Evolutionary conservation across 2,113 vertebrate genomes (phyloP).

Genomic region (Dascyllus trimaculatus): DNA sequence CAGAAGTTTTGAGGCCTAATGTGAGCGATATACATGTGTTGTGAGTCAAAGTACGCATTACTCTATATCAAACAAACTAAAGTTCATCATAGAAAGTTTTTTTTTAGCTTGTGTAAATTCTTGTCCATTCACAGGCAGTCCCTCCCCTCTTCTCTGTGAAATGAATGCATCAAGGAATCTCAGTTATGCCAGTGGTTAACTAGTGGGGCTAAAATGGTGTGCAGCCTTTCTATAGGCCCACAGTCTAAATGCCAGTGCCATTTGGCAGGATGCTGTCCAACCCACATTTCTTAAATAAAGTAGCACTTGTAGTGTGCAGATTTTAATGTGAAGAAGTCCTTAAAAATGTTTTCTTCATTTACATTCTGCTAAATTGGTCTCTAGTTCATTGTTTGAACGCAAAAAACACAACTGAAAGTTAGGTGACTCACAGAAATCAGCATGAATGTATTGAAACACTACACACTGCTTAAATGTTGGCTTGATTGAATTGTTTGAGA

Average conservation of each 20-base stretch:
- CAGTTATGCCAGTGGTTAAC: slow-evolving; percentile 42
- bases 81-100: no score
- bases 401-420: no score
- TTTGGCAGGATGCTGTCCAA: not conserved
- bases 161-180: slow-evolving; percentile 62
- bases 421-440: no score
- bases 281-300: slow-evolving; percentile 1
- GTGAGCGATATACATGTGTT: not conserved
- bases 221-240: not conserved
- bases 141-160: not conserved
- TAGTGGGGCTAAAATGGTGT: slow-evolving; percentile 5
- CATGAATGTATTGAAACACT: no score
- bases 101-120: not conserved
- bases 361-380: not conserved
- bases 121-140: slow-evolving; percentile 21
- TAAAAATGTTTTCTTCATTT: no score
- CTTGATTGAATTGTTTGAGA: no score
- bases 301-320: not conserved
- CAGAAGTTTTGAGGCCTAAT: not conserved
- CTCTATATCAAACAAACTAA: no score
- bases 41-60: not conserved
- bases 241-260: not conserved
- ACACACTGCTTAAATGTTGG: no score
- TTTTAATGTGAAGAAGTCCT: not conserved
- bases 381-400: not conserved